Percentiles rank a stretch among this genome's conserved stretches.
Evolutionary conservation across 2,888 invertebrate genomes (phyloP).

Genomic region (Machimus rusticus): DNA sequence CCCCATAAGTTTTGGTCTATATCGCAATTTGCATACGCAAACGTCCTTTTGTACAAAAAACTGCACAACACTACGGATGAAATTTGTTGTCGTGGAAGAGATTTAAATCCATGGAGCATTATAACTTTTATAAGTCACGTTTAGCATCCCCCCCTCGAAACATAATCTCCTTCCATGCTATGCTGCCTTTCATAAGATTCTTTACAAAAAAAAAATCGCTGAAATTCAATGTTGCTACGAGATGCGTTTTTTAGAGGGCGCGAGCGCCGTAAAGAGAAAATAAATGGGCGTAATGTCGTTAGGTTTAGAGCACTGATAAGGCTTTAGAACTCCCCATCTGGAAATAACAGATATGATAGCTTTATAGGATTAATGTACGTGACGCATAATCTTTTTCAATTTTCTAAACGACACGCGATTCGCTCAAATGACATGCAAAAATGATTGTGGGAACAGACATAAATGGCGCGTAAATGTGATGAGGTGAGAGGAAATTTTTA

Average conservation of each 20-base stretch:
- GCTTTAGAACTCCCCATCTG: not conserved
- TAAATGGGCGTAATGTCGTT: not conserved
- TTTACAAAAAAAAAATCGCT: not conserved
- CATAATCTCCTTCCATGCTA: not conserved
- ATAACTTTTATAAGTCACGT: not conserved
- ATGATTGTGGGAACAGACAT: not conserved
- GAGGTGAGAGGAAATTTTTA: not conserved
- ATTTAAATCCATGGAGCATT: not conserved
- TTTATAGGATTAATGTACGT: conserved; percentile 1
- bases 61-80: not conserved
- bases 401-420: not conserved
- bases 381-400: not conserved
- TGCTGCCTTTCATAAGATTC: not conserved
- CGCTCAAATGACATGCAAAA: not conserved
- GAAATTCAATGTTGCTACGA: not conserved
- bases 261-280: not conserved
- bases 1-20: not conserved
- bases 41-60: not conserved
- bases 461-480: not conserved
- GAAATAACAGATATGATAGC: not conserved
- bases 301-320: not conserved
- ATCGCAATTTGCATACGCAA: not conserved
- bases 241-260: not conserved
- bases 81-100: not conserved
- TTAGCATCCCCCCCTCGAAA: not conserved